A percentile compares a stretch with the other conserved stretches of the same genome.
Conservation (phyloP, 1,140 invertebrate genomes). For the Lasaia peninsularis region DNA sequence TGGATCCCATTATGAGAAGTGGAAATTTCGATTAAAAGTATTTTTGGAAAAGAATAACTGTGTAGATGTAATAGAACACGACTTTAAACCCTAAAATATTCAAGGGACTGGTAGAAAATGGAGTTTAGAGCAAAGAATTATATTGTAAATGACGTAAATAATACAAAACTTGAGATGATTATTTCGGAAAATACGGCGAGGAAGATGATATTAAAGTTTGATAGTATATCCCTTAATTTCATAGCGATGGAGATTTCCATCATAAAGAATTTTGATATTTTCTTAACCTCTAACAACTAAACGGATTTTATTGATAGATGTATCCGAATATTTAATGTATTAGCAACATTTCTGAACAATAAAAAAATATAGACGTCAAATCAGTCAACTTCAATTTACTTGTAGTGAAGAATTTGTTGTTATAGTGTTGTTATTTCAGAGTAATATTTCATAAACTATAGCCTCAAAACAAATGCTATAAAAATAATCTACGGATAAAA, state of each 20-base stretch:
- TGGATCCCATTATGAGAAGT: too few species aligned
- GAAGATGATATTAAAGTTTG: not conserved
- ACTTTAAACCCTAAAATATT: not conserved
- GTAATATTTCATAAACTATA: not conserved
- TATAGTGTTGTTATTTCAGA: not conserved
- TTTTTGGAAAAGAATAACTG: too few species aligned
- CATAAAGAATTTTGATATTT: not conserved
- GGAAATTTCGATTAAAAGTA: too few species aligned
- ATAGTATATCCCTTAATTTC: not conserved
- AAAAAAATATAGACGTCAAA: not conserved
- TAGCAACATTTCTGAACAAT: not conserved
- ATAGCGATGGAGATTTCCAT: not conserved
- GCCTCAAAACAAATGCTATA: not conserved
- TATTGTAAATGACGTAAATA: too few species aligned
- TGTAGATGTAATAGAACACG: too few species aligned
- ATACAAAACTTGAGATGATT: too few species aligned
- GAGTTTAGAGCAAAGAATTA: too few species aligned
- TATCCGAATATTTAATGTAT: not conserved
- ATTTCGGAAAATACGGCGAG: not conserved
- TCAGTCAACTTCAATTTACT: not conserved
- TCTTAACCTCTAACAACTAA: not conserved
- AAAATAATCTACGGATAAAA: not conserved
- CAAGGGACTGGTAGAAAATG: too few species aligned
- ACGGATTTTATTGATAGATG: not conserved
- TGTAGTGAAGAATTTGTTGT: not conserved